Base-by-base conservation (phyloP, 2,113 vertebrate genomes). In the Jaculus jaculus region DNA sequence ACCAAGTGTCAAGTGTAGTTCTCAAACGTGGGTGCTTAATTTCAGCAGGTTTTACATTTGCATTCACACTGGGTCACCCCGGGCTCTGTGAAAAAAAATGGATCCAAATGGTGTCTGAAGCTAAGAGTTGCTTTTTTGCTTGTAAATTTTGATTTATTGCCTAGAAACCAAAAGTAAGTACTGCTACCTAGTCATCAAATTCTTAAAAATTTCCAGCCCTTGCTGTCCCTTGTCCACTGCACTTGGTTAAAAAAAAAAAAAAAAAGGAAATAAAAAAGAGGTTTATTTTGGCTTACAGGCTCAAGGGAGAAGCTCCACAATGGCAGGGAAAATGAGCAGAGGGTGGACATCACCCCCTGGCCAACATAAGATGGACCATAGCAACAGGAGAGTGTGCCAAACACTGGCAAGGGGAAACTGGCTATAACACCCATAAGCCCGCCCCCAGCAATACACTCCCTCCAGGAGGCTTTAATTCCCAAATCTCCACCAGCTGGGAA, bases 1-100 rank as follows among this genome's bases (percentile, higher is more conserved):
- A 84, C 81, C 39, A 87, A 86, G 91, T 47, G 65, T 91, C 89
- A 18, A 87, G n/a, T 87, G 83, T 32, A 78, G 72, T 61, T 93
- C 66, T 96, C 86, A 60, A 91, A 92, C 47, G 39, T 28, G 54
- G 92, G 71, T 16, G 16, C 58, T 95, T 72, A 2, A 20, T 94
- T 80, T 94, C 47, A 72, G 83, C 80, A 89, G 74, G 23, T 32
- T 92, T 91, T 85, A n/a, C 60, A 13, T 75, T 85, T 84, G 65
- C 69, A 61, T 5, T 34, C 18, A 0, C 54, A 39, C 32, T 13
- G 69, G 81, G 61, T 85, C 82, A 77, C 75, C 80, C 42, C 77
- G 79, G 75, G 58, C 86, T 72, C 37, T 47, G 54, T 83, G 60
- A 79, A 30, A 66, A 39, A 81, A 66, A 39, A 81, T 18, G 82